phyloP scores from a whole-genome alignment of 2,113 vertebrate genomes.

The Hydrochoerus hydrochaeris region DNA sequence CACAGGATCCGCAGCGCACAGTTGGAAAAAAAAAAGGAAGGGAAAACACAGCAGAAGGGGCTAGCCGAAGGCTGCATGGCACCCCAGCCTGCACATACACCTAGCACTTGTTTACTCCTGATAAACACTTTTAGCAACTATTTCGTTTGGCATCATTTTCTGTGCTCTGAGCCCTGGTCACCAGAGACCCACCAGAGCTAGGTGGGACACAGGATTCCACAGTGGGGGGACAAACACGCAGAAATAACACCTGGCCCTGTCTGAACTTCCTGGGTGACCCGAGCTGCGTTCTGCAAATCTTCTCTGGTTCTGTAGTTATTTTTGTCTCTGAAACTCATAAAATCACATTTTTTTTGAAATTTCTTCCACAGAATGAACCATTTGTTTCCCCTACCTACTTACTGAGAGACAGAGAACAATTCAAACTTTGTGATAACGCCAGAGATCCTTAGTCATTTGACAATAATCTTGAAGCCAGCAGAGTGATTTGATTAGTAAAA shows the following conservation, averaged over 20 bases:
- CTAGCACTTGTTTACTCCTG: neutral
- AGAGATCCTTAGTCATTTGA: neutral
- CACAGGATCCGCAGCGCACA: fast-evolving
- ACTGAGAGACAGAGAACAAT: neutral
- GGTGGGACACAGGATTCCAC: fast-evolving
- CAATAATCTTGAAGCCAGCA: neutral
- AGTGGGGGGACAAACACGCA: neutral
- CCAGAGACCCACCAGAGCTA: neutral
- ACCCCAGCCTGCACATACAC: too few species aligned
- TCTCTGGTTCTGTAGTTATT: neutral
- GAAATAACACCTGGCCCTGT: fast-evolving
- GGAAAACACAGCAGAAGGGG: too few species aligned
- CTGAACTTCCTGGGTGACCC: neutral
- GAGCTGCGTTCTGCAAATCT: neutral
- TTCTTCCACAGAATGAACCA: neutral
- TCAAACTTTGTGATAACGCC: neutral
- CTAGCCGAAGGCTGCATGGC: too few species aligned
- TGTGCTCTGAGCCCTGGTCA: neutral
- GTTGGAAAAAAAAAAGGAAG: neutral
- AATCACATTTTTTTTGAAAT: neutral
- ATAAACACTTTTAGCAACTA: neutral
- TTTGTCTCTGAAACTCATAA: neutral
- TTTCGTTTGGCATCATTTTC: neutral
- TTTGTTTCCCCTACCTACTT: neutral
- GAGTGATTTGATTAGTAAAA: neutral